Base-by-base conservation (phyloP, 2,888 invertebrate species). In the Acleris sparsana region DNA sequence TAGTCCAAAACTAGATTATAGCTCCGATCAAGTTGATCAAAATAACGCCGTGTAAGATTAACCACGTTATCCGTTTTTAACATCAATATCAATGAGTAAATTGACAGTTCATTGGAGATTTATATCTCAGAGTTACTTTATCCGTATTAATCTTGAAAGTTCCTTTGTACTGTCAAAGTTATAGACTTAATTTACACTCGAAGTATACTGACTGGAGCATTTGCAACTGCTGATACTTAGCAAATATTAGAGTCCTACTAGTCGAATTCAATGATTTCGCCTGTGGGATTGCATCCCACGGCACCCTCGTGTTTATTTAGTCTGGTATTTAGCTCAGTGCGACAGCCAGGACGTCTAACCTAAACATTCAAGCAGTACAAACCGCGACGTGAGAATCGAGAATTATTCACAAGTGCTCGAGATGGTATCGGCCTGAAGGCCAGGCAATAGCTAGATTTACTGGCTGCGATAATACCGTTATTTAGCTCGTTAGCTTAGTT, bases 401-500 rank as follows among this genome's bases (percentile, higher is more conserved):
- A 72, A 70, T 68, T 63, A 68, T 68, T 70, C 70, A 77, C 77
- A 73, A 78, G 77, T 80, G 74, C 69, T 70, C 66, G 71, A 73
- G 80, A 80, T 80, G 68, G 68, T 80, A 82, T 81, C 80, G 61
- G 46, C 9, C 58, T 60, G 68, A 71, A 76, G 73, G 72, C 72
- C 62, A 71, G 60, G 75, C 73, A 76, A 75, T 72, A 72, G 74
- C 73, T 75, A 76, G 80, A 82, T 80, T 74, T 77, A 77, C 75
- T 71, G 73, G 25, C 71, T 53, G 60, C 71, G 75, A 79, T 81
- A 75, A 77, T 73, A 77, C 84, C 78, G 82, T 82, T 84, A 82
- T 78, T 80, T 70, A 71, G 80, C 82, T 85, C 80, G 82, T 86
- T 85, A 84, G 78, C 75, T 71, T 69, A 70, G 75, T 77, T 76